A percentile compares a stretch with the other conserved stretches of the same genome.
Evolutionary conservation across 2,113 vertebrate species (phyloP).

Genomic region (Tachuris rubrigastra): DNA sequence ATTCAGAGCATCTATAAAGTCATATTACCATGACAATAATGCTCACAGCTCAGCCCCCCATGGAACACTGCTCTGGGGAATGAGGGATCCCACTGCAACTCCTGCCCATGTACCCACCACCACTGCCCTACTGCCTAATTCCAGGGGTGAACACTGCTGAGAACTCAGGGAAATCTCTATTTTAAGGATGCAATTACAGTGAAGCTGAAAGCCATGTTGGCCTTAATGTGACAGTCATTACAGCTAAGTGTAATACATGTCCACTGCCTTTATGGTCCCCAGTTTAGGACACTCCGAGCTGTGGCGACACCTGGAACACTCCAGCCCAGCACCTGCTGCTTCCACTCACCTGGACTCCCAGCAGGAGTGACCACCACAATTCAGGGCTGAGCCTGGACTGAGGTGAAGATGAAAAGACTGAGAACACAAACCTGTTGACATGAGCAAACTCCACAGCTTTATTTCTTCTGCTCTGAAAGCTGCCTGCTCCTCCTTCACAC

Average conservation of each 20-base stretch:
- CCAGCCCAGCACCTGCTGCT: background rate
- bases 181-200: background rate
- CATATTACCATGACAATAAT: background rate
- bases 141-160: background rate
- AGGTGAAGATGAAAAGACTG: background rate
- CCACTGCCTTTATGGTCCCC: background rate
- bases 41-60: background rate
- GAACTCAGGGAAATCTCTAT: background rate
- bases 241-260: rapidly evolving
- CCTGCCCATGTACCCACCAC: background rate
- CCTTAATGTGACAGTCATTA: background rate
- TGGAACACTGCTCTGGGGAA: background rate
- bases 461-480: background rate
- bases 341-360: background rate
- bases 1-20: background rate
- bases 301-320: background rate
- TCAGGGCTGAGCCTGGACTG: background rate
- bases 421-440: background rate
- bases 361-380: background rate
- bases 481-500: background rate
- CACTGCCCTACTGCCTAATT: rapidly evolving
- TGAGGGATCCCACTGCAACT: background rate
- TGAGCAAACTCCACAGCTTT: background rate
- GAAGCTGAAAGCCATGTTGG: background rate
- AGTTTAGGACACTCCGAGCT: background rate